These are phyloP conservation scores for Strigamia crassipes DNA, from an alignment of 2,888 invertebrate species.

Conservation along the genomic window DNA sequence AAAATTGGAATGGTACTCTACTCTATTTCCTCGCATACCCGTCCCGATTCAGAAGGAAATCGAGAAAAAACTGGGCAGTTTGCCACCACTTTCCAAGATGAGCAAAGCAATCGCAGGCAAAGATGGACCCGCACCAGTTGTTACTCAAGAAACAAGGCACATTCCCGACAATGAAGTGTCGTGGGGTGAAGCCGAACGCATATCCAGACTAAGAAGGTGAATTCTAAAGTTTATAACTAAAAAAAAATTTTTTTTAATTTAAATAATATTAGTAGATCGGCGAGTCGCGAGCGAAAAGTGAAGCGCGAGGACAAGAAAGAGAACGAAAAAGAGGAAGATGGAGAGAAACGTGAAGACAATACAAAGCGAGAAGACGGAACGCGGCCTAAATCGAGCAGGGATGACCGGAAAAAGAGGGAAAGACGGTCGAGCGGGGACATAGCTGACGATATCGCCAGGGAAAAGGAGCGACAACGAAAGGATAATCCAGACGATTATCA, in stretches of 20 bases:
- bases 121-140: conserved; percentile 49
- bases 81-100: conserved; percentile 60
- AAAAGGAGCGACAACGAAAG: conserved; percentile 50
- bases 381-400: conserved; percentile 28
- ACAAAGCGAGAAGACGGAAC: conserved; percentile 31
- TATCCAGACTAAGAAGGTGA: conserved; percentile 48
- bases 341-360: conserved; percentile 48
- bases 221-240: no score
- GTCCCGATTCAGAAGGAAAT: conserved; percentile 93
- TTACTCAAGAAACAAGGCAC: conserved; percentile 48
- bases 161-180: conserved; percentile 51
- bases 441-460: conserved; percentile 49
- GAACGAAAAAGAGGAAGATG: conserved; percentile 55
- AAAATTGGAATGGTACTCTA: conserved; percentile 98
- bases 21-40: conserved; percentile 96
- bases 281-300: conserved; percentile 46
- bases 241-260: no score
- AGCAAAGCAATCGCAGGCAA: conserved; percentile 58
- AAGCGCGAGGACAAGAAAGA: conserved; percentile 43
- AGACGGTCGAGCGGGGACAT: conserved; percentile 46
- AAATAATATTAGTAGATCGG: conserved; percentile 33
- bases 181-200: conserved; percentile 51
- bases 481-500: conserved; percentile 21
- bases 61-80: conserved; percentile 70
- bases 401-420: conserved; percentile 47